Percentiles rank a stretch among this genome's conserved stretches.
These are phyloP conservation scores for Atherinosoma microstoma DNA, from an alignment of 2,797 vertebrate genomes.

Conservation along the genomic window DNA sequence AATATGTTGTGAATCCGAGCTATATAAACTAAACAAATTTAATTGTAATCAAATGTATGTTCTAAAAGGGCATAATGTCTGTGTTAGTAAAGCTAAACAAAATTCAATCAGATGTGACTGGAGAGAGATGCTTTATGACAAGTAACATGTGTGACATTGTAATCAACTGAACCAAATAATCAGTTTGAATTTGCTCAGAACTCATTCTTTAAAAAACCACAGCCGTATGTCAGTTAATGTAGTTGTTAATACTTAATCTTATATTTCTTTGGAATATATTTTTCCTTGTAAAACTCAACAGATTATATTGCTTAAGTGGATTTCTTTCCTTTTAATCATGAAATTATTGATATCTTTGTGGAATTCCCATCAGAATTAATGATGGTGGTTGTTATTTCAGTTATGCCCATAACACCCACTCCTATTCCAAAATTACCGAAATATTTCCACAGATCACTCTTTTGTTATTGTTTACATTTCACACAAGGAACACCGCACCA, in stretches of 20 bases:
- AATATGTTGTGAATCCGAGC: not conserved
- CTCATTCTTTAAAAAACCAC: not conserved
- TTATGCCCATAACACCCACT: constrained; percentile 2
- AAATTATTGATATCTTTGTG: constrained; percentile 7
- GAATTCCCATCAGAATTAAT: constrained; percentile 22
- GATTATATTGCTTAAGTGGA: not conserved
- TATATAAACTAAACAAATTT: not conserved
- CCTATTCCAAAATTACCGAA: constrained; percentile 25
- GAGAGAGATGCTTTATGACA: not conserved
- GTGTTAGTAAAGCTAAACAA: not conserved
- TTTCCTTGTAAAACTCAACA: not conserved
- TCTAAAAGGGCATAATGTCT: not conserved
- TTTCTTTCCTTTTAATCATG: not conserved
- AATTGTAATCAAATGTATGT: not conserved
- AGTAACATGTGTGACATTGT: no score
- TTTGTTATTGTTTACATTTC: constrained; percentile 69
- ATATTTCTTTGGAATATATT: not conserved
- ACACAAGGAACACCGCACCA: constrained; percentile 51
- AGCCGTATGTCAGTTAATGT: not conserved
- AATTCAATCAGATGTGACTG: not conserved
- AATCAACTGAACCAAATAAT: no score
- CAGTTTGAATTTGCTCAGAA: not conserved
- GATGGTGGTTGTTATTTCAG: constrained; percentile 13
- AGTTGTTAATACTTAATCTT: not conserved
- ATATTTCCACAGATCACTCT: constrained; percentile 32